Percentiles rank a stretch among this genome's conserved stretches.
Evolutionary conservation across 2,113 vertebrate species (phyloP).

Genomic region (Ciconia boyciana): DNA sequence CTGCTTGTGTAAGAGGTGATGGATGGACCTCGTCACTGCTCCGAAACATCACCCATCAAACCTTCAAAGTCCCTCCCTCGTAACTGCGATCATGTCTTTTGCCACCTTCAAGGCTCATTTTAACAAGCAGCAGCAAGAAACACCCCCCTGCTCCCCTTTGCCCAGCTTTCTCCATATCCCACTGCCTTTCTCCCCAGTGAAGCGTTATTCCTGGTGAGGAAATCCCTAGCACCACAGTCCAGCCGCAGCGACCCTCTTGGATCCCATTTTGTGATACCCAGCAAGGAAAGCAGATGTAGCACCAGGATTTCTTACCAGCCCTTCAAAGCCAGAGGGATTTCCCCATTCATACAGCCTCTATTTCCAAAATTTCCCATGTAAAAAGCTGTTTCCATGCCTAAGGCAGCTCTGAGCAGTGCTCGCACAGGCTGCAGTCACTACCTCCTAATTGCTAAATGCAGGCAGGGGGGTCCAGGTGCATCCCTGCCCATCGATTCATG

Average conservation of each 20-base stretch:
- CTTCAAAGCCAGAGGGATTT: background rate
- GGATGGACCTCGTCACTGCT: background rate
- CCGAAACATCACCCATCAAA: background rate
- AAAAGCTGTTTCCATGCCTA: background rate
- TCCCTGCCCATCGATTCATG: background rate
- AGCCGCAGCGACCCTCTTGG: fast-evolving
- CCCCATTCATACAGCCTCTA: background rate
- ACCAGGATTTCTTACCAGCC: background rate
- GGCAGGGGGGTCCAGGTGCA: too few relatives aligned
- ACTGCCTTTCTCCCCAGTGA: background rate
- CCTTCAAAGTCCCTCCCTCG: background rate
- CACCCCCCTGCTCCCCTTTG: background rate
- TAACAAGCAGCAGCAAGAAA: background rate
- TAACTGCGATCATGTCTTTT: background rate
- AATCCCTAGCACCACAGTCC: fast-evolving
- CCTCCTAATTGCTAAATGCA: fast-evolving
- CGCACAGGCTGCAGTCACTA: fast-evolving
- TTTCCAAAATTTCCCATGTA: background rate
- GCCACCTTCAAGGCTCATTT: background rate
- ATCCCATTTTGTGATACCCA: background rate
- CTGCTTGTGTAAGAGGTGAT: background rate
- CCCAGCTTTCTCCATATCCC: background rate
- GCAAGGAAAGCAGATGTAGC: background rate
- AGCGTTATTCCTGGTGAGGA: background rate
- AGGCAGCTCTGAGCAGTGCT: background rate